Conservation (phyloP, 37 sponge, comb jelly and placozoan species). For the Spongilla lacustris region DNA sequence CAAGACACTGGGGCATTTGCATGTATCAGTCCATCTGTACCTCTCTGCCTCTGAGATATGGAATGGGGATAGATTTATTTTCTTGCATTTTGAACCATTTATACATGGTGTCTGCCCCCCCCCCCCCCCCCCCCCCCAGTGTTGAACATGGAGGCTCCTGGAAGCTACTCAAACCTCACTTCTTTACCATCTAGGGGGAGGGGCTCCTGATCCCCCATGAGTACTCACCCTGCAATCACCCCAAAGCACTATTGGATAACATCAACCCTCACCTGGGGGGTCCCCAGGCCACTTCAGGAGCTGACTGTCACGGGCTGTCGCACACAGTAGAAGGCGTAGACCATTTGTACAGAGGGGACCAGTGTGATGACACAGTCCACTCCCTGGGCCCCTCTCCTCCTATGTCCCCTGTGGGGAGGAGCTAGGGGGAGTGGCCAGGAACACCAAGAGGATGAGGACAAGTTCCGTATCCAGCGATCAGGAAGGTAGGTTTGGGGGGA, state of each 20-base stretch:
- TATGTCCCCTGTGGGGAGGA: not conserved
- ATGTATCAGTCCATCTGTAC: too few species aligned
- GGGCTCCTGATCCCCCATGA: not conserved
- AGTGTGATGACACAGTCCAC: not conserved
- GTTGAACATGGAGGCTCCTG: conserved; percentile 77
- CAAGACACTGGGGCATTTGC: too few species aligned
- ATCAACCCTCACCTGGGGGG: not conserved
- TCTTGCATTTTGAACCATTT: too few species aligned
- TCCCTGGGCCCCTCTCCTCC: not conserved
- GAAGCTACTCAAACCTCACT: conserved; percentile 83
- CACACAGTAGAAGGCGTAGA: not conserved
- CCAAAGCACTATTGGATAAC: not conserved
- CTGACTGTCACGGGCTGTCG: not conserved
- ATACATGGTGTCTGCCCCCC: too few species aligned
- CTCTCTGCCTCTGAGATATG: too few species aligned
- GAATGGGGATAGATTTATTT: too few species aligned
- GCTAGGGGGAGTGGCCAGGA: conserved; percentile 47
- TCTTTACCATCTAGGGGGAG: conserved; percentile 43
- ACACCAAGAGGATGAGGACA: conserved; percentile 43
- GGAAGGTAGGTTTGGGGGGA: not conserved
- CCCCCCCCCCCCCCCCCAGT: conserved; percentile 27
- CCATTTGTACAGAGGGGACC: not conserved
- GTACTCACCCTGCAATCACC: not conserved
- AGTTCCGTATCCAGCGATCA: not conserved
- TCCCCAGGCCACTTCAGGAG: not conserved